Evolutionary conservation across 2,113 vertebrate species (phyloP).

Genomic region (Muntiacus reevesi): DNA sequence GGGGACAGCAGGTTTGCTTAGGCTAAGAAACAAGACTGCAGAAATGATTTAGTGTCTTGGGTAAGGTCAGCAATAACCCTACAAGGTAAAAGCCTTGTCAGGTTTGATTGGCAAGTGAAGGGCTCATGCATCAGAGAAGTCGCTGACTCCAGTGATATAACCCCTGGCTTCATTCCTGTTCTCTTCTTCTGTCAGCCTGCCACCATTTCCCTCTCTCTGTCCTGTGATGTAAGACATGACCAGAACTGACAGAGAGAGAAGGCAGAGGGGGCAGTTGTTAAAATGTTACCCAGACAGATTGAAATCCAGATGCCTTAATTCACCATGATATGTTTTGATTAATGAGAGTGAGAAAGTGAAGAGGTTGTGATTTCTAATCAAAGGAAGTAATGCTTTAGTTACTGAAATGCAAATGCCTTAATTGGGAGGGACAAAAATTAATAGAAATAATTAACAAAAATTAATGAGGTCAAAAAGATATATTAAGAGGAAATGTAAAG

Average conservation of each 20-base stretch:
- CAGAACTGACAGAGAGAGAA: constrained; percentile 9
- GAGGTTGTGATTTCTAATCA: constrained; percentile 55
- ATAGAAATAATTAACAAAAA: neutral
- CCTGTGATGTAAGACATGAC: neutral
- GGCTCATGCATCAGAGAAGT: constrained; percentile 14
- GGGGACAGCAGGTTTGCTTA: neutral
- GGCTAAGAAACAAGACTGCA: constrained; percentile 26
- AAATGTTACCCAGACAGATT: constrained; percentile 45
- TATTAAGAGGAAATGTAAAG: constrained; percentile 24
- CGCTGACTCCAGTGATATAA: neutral
- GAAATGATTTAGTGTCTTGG: constrained; percentile 34
- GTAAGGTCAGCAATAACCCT: neutral
- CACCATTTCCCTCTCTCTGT: neutral
- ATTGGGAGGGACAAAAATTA: neutral
- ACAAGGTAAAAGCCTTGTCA: neutral
- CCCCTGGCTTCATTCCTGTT: neutral
- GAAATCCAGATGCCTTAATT: constrained; percentile 50
- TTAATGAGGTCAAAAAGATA: constrained; percentile 41
- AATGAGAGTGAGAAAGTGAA: constrained; percentile 44
- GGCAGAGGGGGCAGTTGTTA: constrained; percentile 48
- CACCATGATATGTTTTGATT: constrained; percentile 50
- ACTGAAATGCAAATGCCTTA: constrained; percentile 51
- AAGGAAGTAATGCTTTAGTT: constrained; percentile 45
- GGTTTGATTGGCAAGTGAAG: constrained; percentile 44
- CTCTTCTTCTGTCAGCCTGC: neutral